phyloP scores from a whole-genome alignment of 2,797 vertebrate species.

The Sebastes matsubarae region DNA sequence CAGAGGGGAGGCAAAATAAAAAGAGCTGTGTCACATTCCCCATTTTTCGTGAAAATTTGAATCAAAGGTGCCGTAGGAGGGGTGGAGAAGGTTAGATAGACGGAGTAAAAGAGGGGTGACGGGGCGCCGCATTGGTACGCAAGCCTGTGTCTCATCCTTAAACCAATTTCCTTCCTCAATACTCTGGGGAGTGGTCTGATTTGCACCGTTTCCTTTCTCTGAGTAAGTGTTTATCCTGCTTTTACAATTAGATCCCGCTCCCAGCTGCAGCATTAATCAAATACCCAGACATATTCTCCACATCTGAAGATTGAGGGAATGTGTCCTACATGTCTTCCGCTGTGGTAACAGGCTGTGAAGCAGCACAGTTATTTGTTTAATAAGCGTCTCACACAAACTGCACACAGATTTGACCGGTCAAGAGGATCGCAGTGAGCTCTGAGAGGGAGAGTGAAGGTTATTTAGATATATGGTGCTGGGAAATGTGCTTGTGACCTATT shows the following conservation, averaged over 20 bases:
- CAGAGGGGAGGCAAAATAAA: conserved; percentile 19
- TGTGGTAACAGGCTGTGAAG: conserved; percentile 54
- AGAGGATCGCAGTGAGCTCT: conserved; percentile 26
- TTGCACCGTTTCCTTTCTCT: conserved; percentile 74
- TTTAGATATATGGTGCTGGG: conserved; percentile 1
- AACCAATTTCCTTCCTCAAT: conserved; percentile 77
- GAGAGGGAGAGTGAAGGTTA: conserved; percentile 23
- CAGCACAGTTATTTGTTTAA: conserved; percentile 36
- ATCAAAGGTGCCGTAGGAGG: conserved; percentile 49
- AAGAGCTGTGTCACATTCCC: conserved; percentile 38
- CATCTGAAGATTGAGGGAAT: conserved; percentile 63
- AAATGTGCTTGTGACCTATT: conserved; percentile 11
- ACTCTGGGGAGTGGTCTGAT: conserved; percentile 75
- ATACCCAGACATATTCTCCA: conserved; percentile 66
- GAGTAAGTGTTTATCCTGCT: conserved; percentile 80
- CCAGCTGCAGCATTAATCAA: conserved; percentile 78
- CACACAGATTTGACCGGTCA: conserved; percentile 41
- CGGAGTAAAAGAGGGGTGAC: conserved; percentile 40
- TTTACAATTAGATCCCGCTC: conserved; percentile 81
- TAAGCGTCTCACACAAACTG: conserved; percentile 33
- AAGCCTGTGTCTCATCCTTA: conserved; percentile 71
- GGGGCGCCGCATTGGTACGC: conserved; percentile 63
- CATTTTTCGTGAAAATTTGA: conserved; percentile 46
- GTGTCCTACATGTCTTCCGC: conserved; percentile 52
- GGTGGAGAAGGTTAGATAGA: conserved; percentile 37